Evolutionary conservation across 1,140 invertebrate species (phyloP).

Genomic region (Stegodyphus mimosarum): DNA sequence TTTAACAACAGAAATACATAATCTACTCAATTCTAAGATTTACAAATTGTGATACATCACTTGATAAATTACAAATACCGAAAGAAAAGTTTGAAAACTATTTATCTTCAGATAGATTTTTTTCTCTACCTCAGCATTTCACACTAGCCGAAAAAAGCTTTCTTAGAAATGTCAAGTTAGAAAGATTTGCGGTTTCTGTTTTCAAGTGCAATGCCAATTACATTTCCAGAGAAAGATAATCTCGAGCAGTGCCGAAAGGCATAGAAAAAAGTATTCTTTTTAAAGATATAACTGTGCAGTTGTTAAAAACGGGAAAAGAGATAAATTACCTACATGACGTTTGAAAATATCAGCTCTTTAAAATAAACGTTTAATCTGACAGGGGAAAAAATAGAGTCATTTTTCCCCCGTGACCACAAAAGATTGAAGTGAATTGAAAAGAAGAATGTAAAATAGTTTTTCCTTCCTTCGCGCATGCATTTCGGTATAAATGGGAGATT

Average conservation of each 20-base stretch:
- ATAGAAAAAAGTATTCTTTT: not conserved
- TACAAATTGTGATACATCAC: no score
- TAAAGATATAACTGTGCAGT: not conserved
- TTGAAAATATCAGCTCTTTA: not conserved
- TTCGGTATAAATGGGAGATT: no score
- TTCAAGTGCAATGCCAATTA: not conserved
- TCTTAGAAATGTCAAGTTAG: not conserved
- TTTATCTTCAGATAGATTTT: no score
- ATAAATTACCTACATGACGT: not conserved
- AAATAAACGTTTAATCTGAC: constrained; percentile 1
- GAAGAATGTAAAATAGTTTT: no score
- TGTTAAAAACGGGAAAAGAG: not conserved
- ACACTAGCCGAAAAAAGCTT: not conserved
- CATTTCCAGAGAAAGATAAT: not conserved
- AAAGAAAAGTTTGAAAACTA: no score
- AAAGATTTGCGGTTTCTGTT: not conserved
- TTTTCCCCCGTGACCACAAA: not conserved
- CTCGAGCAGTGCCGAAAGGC: not conserved
- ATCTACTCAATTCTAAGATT: no score
- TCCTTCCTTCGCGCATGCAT: no score
- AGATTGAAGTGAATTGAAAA: no score
- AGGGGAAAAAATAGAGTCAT: not conserved
- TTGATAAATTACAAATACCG: no score
- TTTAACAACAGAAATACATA: no score
- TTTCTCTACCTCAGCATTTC: no score